Evolutionary conservation across 2,113 vertebrate species (phyloP).

Genomic region (Acanthisitta chloris): DNA sequence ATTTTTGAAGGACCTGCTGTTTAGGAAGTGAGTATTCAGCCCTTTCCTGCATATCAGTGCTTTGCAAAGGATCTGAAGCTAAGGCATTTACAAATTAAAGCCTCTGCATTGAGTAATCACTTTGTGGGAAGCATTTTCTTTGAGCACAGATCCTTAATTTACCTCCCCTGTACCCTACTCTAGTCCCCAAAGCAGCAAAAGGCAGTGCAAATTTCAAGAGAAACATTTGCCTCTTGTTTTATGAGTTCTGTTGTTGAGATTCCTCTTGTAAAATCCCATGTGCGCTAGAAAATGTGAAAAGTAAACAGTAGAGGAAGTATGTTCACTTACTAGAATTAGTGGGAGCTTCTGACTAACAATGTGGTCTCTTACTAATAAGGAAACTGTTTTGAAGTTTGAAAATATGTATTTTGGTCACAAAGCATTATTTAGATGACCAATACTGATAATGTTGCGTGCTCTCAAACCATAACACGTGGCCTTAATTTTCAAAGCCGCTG

Average conservation of each 20-base stretch:
- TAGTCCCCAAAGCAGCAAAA: not conserved
- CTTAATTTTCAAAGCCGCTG: not conserved
- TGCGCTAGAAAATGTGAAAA: not conserved
- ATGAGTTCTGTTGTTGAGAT: not conserved
- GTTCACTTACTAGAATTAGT: not conserved
- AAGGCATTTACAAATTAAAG: not conserved
- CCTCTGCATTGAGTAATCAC: not conserved
- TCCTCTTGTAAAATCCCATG: not conserved
- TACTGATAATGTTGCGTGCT: not conserved
- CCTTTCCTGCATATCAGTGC: not conserved
- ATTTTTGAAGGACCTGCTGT: not conserved
- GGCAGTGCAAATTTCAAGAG: not conserved
- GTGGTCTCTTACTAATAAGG: not conserved
- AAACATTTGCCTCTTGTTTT: not conserved
- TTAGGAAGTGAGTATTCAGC: not conserved
- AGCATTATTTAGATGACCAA: not conserved
- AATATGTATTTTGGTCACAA: not conserved
- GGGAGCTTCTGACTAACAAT: not conserved
- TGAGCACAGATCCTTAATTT: not conserved
- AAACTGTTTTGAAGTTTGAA: constrained; percentile 26
- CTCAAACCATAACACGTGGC: not conserved
- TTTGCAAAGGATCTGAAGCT: not conserved
- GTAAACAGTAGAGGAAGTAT: not conserved
- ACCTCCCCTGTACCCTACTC: not conserved
- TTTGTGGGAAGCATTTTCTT: not conserved